Percentiles rank a stretch among this genome's conserved stretches.
Evolutionary conservation across 2,113 vertebrate species (phyloP).

Genomic region (Ancistrus triradiatus): DNA sequence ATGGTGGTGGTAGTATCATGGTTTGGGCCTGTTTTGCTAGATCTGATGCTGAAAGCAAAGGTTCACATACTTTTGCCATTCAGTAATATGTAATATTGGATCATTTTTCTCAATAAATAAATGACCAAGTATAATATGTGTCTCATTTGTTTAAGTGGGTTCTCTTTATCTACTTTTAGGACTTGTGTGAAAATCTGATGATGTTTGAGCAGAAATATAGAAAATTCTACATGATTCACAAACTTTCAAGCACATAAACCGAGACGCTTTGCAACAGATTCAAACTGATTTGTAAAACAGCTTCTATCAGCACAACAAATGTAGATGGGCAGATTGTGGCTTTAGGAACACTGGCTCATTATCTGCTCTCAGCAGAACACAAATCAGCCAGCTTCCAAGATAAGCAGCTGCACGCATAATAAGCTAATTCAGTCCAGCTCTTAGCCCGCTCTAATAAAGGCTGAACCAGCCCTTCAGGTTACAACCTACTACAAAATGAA

Average conservation of each 20-base stretch:
- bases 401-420: conserved; percentile 65
- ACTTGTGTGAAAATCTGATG: no score
- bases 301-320: conserved; percentile 21
- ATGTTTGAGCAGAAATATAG: no score
- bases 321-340: conserved; percentile 12
- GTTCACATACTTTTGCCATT: no score
- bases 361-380: conserved; percentile 43
- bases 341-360: conserved; percentile 35
- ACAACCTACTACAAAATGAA: conserved; percentile 31
- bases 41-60: no score
- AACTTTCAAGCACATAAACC: conserved; percentile 5
- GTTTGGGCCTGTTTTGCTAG: no score
- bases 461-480: conserved; percentile 42
- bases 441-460: conserved; percentile 52
- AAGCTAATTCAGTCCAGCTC: conserved; percentile 60
- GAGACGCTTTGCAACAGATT: background rate
- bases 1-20: no score
- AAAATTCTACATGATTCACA: no score
- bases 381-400: conserved; percentile 46
- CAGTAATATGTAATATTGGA: no score
- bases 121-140: no score
- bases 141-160: no score
- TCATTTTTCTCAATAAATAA: no score
- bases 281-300: conserved; percentile 10
- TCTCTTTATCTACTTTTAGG: no score